Conservation (phyloP, 2,113 vertebrate species). For the Chaetodon trifascialis region DNA sequence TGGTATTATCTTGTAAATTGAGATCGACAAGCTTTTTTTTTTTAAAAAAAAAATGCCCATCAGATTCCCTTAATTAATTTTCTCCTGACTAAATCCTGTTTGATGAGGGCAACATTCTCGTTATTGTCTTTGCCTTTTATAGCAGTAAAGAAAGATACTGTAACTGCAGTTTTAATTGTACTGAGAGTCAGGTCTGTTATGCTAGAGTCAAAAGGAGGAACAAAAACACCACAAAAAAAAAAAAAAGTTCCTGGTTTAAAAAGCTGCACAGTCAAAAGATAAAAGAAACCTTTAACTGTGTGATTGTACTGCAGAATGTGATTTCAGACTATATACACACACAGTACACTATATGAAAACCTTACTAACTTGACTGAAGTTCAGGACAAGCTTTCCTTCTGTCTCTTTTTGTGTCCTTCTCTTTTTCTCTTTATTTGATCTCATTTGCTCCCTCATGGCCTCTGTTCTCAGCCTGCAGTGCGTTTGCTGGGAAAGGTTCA, state of each 20-base stretch:
- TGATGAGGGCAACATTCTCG: conserved; percentile 6
- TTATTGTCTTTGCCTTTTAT: conserved; percentile 24
- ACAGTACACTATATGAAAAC: too few relatives aligned
- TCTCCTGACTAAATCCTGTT: conserved; percentile 14
- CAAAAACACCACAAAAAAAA: background rate
- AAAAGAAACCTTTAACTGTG: too few relatives aligned
- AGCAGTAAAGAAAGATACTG: background rate
- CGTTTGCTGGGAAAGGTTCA: conserved; percentile 53
- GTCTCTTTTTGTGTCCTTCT: too few relatives aligned
- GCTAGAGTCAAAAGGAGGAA: background rate
- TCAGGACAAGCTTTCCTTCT: too few relatives aligned
- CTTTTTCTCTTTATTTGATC: too few relatives aligned
- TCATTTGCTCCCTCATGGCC: background rate
- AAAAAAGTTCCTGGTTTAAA: too few relatives aligned
- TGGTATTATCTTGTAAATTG: conserved; percentile 16
- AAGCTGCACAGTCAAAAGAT: too few relatives aligned
- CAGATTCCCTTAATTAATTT: conserved; percentile 22
- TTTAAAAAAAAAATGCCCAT: conserved; percentile 31
- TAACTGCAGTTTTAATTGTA: background rate
- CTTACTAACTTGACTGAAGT: too few relatives aligned
- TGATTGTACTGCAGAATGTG: too few relatives aligned
- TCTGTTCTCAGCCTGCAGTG: conserved; percentile 13
- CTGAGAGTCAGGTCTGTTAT: background rate
- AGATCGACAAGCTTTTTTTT: conserved; percentile 36
- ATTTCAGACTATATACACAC: too few relatives aligned